Evolutionary conservation across 2,888 invertebrate species (phyloP), one percentile per base, ranked within the genome.

Genomic region (Endotricha flammealis): DNA sequence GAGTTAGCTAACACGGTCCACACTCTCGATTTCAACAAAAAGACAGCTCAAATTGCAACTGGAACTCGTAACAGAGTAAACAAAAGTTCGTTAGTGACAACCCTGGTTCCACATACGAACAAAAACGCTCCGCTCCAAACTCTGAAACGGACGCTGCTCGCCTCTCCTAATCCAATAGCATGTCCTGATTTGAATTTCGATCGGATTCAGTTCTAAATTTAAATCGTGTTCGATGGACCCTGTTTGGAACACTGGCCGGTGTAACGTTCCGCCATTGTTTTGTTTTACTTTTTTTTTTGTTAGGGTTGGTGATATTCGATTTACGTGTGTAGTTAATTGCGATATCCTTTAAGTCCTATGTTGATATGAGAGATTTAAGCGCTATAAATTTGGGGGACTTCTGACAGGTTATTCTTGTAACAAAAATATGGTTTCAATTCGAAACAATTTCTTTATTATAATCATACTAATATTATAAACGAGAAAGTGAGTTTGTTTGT

Each of bases 161-260:
- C 14, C 24, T 20, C 20, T 20, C 20, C 14, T 46, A 57, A 57
- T 50, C 53, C 57, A 55, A 53, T 55, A 39, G 44, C 13, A 32
- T 36, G 48, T 30, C 48, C 48, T 50, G 42, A 49, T 57, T 55
- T 32, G 32, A 32, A 32, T 32, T 24, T 24, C 25, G 32, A 32
- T 25, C 20, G 37, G 27, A 37, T 40, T 32, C 32, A 32, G 37
- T 42, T 42, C 36, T 38, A 39, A 41, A 40, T 44, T 46, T 44
- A 38, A 46, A 44, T 42, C 41, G 38, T 13, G 32, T 34, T 36
- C 32, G 28, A 40, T 34, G 39, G 41, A 33, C 32, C 34, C 36
- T 32, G 35, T 38, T 33, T 32, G 8, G 13, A 38, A 30, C 27
- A 20, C n/a, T 6, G 20, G 20, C 4, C 20, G n/a, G 6, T 16